A percentile compares a stretch with the other conserved stretches of the same genome.
phyloP scores from a whole-genome alignment of 2,888 invertebrate genomes.

The Cabera pusaria region DNA sequence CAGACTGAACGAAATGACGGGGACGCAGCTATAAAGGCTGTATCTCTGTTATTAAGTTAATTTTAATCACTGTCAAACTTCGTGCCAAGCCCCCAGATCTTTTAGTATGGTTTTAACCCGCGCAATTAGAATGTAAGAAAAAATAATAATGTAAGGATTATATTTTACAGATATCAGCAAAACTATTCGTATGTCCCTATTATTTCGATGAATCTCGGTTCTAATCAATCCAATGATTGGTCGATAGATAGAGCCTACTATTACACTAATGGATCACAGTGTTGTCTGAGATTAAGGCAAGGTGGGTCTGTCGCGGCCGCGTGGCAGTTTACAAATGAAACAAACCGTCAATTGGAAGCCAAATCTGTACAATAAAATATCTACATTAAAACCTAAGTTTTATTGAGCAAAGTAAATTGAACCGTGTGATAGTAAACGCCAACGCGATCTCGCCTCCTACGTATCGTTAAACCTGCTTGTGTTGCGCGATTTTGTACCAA shows the following conservation, averaged over 20 bases:
- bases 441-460: constrained; percentile 48
- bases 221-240: no score
- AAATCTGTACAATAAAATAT: not conserved
- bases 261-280: constrained; percentile 78
- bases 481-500: constrained; percentile 32
- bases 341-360: not conserved
- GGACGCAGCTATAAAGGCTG: no score
- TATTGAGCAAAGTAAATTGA: constrained; percentile 7
- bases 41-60: no score
- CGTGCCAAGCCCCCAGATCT: no score
- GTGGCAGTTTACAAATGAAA: constrained; percentile 18
- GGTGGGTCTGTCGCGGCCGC: constrained; percentile 60
- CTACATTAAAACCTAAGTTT: not conserved
- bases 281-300: constrained; percentile 78
- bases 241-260: constrained; percentile 47
- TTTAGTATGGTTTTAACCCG: no score
- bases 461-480: constrained; percentile 52
- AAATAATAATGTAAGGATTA: no score
- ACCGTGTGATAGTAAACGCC: constrained; percentile 24
- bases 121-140: no score
- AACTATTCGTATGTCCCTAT: no score
- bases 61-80: no score
- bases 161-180: no score
- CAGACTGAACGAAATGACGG: no score
- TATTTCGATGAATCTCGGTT: no score